Evolutionary conservation across 1,140 invertebrate genomes (phyloP).

Genomic region (Pinna nobilis): DNA sequence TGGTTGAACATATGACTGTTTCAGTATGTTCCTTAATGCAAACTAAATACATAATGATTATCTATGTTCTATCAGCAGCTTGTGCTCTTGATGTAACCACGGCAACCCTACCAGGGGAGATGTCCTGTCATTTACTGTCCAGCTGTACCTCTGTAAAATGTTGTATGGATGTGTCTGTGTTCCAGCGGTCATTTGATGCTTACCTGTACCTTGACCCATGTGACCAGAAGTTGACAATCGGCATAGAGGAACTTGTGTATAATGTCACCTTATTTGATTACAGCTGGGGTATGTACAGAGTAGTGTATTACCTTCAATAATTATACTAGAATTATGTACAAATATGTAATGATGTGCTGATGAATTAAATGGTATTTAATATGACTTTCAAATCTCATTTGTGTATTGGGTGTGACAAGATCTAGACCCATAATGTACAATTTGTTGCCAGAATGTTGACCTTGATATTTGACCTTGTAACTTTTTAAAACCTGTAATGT

Average conservation of each 20-base stretch:
- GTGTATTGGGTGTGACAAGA: too few species aligned
- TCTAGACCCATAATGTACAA: too few species aligned
- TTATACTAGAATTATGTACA: not conserved
- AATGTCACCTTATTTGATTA: not conserved
- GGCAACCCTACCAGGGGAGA: slow-evolving; percentile 12
- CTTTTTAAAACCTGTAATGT: too few species aligned
- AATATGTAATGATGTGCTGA: not conserved
- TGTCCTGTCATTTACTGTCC: slow-evolving; percentile 18
- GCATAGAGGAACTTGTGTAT: slow-evolving; percentile 8
- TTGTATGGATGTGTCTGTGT: slow-evolving; percentile 22
- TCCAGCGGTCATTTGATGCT: not conserved
- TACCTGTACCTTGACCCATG: not conserved
- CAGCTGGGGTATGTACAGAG: not conserved
- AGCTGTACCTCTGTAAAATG: slow-evolving; percentile 34
- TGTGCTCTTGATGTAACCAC: not conserved
- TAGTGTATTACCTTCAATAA: not conserved
- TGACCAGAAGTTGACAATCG: slow-evolving; percentile 1
- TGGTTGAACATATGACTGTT: too few species aligned
- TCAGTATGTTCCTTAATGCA: too few species aligned
- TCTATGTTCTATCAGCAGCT: not conserved
- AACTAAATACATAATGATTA: not conserved
- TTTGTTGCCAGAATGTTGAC: too few species aligned
- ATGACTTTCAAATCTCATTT: too few species aligned
- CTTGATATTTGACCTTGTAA: too few species aligned
- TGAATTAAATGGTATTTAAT: too few species aligned